Conservation (phyloP, 64 coral and sea anemone species). For the Pocillopora damicornis region DNA sequence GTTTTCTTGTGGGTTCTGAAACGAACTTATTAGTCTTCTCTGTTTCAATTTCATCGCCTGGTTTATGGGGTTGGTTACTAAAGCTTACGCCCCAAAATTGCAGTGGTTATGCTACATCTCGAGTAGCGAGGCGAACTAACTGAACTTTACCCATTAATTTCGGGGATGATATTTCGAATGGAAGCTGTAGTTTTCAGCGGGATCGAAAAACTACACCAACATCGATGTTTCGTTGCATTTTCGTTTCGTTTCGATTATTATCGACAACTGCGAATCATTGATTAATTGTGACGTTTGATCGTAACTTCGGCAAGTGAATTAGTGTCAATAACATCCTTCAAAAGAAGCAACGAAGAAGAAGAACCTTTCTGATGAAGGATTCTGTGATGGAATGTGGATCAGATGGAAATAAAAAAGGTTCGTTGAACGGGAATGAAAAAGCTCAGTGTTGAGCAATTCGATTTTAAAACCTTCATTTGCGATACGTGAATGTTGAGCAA, state of each 20-base stretch:
- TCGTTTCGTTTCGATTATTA: not conserved
- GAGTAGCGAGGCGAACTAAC: too few species aligned
- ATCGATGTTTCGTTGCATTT: not conserved
- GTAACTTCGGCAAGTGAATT: not conserved
- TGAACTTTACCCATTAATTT: too few species aligned
- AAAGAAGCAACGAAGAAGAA: not conserved
- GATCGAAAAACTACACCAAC: too few species aligned
- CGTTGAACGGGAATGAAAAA: slow-evolving; percentile 11
- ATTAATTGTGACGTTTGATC: not conserved
- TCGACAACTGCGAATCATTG: not conserved
- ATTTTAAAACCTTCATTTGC: not conserved
- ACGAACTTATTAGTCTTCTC: too few species aligned
- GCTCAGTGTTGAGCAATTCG: not conserved
- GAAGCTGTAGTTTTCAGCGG: too few species aligned
- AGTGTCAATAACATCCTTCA: not conserved
- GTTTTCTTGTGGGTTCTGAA: not conserved
- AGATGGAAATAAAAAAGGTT: slow-evolving; percentile 18
- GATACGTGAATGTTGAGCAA: not conserved
- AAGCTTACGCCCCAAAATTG: too few species aligned
- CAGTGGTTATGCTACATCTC: too few species aligned
- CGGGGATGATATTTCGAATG: too few species aligned
- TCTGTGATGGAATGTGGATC: slow-evolving; percentile 3
- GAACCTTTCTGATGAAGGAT: not conserved
- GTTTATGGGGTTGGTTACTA: too few species aligned
- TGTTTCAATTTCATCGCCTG: not conserved